These are phyloP conservation scores for Carduelis carduelis DNA, from an alignment of 2,797 vertebrate genomes.

Conservation along the genomic window DNA sequence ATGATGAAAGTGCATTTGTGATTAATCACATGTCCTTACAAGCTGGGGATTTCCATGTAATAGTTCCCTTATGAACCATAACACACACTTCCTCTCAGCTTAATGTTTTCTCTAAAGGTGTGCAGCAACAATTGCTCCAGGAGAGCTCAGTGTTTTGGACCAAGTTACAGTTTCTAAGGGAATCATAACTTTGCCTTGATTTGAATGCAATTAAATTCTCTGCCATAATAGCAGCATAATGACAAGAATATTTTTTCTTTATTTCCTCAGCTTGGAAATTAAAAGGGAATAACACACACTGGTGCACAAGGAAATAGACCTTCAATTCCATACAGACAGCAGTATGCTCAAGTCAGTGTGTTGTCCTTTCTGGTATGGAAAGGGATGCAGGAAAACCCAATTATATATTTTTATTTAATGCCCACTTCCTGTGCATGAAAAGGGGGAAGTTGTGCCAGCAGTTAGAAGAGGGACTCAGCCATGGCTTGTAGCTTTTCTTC, in stretches of 20 bases:
- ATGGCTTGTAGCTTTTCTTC: background rate
- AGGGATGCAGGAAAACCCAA: background rate
- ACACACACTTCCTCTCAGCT: background rate
- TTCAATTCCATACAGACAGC: background rate
- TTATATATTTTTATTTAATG: background rate
- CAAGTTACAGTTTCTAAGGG: slow-evolving; percentile 15
- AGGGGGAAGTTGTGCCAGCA: background rate
- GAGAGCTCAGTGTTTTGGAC: background rate
- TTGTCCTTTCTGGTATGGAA: background rate
- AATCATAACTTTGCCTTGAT: slow-evolving; percentile 11
- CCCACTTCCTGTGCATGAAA: background rate
- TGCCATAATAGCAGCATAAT: background rate
- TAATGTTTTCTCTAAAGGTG: slow-evolving; percentile 21
- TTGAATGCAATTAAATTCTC: slow-evolving; percentile 12
- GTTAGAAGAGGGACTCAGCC: background rate
- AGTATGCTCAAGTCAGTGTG: background rate
- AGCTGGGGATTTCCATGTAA: background rate
- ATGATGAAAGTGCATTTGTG: background rate
- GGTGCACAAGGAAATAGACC: background rate
- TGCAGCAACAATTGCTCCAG: background rate
- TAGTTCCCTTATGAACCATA: background rate
- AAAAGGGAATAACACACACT: background rate
- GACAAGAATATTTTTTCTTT: background rate
- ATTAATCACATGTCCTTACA: background rate
- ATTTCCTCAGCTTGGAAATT: slow-evolving; percentile 6